Evolutionary conservation across 2,888 invertebrate species (phyloP), one percentile per base, ranked within the genome.

Genomic region (Eupithecia abbreviata): DNA sequence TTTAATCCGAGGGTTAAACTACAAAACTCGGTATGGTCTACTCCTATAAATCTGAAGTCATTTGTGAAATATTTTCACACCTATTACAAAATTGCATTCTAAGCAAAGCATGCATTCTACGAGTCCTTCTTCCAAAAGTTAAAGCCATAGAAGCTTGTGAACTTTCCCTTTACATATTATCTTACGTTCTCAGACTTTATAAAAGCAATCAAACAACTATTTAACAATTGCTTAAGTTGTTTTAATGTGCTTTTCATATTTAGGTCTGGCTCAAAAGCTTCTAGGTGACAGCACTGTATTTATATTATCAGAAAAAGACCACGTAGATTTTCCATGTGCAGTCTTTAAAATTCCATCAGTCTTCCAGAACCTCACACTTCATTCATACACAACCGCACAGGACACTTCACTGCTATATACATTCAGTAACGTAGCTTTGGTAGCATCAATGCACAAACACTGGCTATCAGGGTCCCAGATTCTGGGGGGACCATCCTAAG

Each of bases 301-400:
- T 42, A 68, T 18, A 68, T n/a, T 45, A 4, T 45, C 7, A 43
- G 10, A 68, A 68, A 45, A 9, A 68, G n/a, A 45, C 15, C 45
- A 18, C 9, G 45, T 15, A 67, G 3, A 12, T 47, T 77, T 79
- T 79, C 77, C 81, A 45, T 78, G 81, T 82, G 80, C 81, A 82
- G 81, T 82, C 81, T 82, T 79, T 43, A 77, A 69, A 62, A 71
- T 78, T 76, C 70, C 70, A 70, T 81, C 81, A 82, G 82, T 82
- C 80, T 82, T 81, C 74, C 73, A 69, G 58, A 72, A 75, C 74
- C 72, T 43, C 70, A 72, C 74, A 67, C 43, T n/a, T 74, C 74
- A 66, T 42, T 15, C 55, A 70, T 49, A 72, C 69, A 71, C 74
- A 62, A 80, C 79, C 76, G 81, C 82, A 81, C 81, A 73, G 69